Evolutionary conservation across 2,113 vertebrate species (phyloP).

Genomic region (Lipotes vexillifer): DNA sequence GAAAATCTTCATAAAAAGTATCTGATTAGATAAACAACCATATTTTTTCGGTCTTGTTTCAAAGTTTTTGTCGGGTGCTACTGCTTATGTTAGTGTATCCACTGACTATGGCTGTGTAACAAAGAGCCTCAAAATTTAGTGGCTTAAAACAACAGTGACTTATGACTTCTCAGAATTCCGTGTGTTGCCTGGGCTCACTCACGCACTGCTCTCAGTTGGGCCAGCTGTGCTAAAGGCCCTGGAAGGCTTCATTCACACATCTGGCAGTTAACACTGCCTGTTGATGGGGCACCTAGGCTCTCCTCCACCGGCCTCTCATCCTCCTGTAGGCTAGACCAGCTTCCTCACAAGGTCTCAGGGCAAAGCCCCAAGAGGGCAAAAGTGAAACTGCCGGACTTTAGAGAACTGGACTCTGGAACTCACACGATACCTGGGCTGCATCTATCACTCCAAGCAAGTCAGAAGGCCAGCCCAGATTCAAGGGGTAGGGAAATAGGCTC

Average conservation of each 20-base stretch:
- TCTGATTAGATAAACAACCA: neutral
- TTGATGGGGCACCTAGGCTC: rapidly evolving
- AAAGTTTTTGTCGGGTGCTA: neutral
- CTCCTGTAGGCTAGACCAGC: neutral
- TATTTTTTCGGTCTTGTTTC: neutral
- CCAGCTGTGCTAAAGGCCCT: neutral
- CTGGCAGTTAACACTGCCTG: rapidly evolving
- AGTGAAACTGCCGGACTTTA: neutral
- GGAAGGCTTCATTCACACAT: neutral
- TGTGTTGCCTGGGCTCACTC: neutral
- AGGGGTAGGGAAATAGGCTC: neutral
- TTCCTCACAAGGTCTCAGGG: neutral
- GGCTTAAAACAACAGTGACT: neutral
- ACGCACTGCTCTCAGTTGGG: neutral
- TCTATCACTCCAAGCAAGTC: neutral
- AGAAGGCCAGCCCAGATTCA: neutral
- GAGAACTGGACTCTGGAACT: neutral
- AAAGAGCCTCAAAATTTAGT: neutral
- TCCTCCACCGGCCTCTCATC: neutral
- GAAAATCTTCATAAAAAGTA: neutral
- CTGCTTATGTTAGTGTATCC: neutral
- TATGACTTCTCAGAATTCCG: neutral
- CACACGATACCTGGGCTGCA: neutral
- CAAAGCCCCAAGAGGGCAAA: neutral
- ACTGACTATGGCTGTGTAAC: neutral